Evolutionary conservation across 2,113 vertebrate genomes (phyloP).

Genomic region (Melierax canorus): DNA sequence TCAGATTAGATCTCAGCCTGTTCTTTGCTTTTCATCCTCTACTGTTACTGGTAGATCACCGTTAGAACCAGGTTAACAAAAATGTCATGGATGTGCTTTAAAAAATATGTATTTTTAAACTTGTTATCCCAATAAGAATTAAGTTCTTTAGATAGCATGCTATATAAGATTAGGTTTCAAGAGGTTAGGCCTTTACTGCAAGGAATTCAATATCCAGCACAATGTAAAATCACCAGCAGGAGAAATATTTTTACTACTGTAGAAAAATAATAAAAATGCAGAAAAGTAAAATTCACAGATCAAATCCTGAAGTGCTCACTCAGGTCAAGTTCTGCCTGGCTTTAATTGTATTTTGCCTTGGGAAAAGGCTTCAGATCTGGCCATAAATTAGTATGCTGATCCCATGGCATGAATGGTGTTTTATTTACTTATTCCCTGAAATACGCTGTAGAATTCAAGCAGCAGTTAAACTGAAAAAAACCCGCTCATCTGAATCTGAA

Average conservation of each 20-base stretch:
- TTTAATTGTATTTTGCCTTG: slow-evolving; percentile 61
- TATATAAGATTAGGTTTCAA: slow-evolving; percentile 17
- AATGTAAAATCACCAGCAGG: slow-evolving; percentile 19
- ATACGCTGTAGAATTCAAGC: slow-evolving; percentile 8
- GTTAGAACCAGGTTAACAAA: slow-evolving; percentile 48
- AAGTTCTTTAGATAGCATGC: slow-evolving; percentile 18
- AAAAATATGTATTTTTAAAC: slow-evolving; percentile 48
- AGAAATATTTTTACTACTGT: slow-evolving; percentile 14
- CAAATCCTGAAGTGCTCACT: slow-evolving; percentile 32
- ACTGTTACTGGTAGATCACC: slow-evolving; percentile 11
- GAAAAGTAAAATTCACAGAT: slow-evolving; percentile 41
- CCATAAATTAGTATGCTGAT: slow-evolving; percentile 38
- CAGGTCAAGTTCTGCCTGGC: slow-evolving; percentile 33
- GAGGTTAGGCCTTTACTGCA: slow-evolving; percentile 30
- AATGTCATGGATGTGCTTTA: slow-evolving; percentile 43
- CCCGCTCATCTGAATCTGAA: neutral
- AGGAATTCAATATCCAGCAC: slow-evolving; percentile 32
- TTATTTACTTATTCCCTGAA: slow-evolving; percentile 63
- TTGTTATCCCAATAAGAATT: slow-evolving; percentile 48
- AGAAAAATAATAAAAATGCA: slow-evolving; percentile 33
- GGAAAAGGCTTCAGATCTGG: slow-evolving; percentile 52
- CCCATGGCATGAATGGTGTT: neutral
- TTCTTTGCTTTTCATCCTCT: slow-evolving; percentile 32
- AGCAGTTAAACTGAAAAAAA: slow-evolving; percentile 12
- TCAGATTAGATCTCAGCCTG: slow-evolving; percentile 62